Base-by-base conservation (phyloP, 1,140 invertebrate genomes). In the Forficula auricularia region DNA sequence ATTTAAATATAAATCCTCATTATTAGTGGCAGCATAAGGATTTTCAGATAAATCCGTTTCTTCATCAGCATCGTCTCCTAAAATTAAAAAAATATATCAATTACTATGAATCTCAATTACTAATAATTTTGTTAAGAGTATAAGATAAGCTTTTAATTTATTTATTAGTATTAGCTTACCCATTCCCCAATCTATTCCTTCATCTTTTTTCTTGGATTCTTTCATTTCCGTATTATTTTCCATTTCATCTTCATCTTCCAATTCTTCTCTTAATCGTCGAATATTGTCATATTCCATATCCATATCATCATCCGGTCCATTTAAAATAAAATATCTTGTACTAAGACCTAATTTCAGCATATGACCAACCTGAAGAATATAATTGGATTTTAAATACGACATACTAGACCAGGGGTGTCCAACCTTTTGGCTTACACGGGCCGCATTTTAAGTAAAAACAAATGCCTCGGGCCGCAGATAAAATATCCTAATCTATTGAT, bases 341-440 rank as follows among this genome's bases (percentile, higher is more conserved):
- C 89, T 96, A 34, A 75, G 79, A 2, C 91, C 94, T 62, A 98
- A 80, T 60, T 83, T 91, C 3, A 98, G 61, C 57, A 94, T 79
- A 63, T 95, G 84, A 1, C 91, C 91, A 1, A 90, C 85, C 46
- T 70, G 52, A 10, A 20, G n/a, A 14, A 36, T 4, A 15, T 36
- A 6, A 36, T 19, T 6, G 10, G 22, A 6, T 36, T 19, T 6
- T 4, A 36, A 36, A 15, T 6, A 36, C 13, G n/a, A 32, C 9
- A 32, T 9, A 9, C n/a, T 32, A n/a, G n/a, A 9, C n/a, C n/a
- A 32, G n/a, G 9, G 31, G 9, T 32, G 9, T n/a, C 31, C 9
- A 9, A 32, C 9, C 31, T n/a, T 9, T n/a, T 32, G 9, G 9
- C 9, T 32, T 32, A 32, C n/a, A 32, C 31, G n/a, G 31, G 9